Evolutionary conservation across 1,140 invertebrate genomes (phyloP).

Genomic region (Antheraea pernyi): DNA sequence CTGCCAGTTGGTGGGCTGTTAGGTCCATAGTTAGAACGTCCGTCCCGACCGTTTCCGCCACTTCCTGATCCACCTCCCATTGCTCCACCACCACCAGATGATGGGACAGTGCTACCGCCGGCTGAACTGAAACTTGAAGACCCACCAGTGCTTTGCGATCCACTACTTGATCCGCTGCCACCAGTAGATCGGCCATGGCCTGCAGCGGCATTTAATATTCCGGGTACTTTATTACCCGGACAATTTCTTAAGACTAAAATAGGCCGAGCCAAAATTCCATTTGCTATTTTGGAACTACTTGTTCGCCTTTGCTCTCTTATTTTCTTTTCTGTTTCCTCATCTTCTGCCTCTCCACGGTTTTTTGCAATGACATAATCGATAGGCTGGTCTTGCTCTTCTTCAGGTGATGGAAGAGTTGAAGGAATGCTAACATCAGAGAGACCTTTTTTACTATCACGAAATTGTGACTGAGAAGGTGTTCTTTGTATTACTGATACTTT

Average conservation of each 20-base stretch:
- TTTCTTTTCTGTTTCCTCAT: conserved; percentile 81
- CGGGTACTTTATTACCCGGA: conserved; percentile 78
- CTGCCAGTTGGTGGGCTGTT: conserved; percentile 91
- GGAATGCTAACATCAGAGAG: conserved; percentile 76
- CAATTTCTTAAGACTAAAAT: conserved; percentile 69
- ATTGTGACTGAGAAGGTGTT: conserved; percentile 83
- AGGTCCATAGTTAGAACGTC: conserved; percentile 89
- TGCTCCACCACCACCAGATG: conserved; percentile 80
- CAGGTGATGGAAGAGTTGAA: conserved; percentile 66
- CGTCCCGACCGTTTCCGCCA: conserved; percentile 85
- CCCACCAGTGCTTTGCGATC: conserved; percentile 77
- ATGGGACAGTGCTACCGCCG: conserved; percentile 75
- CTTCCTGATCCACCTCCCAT: conserved; percentile 83
- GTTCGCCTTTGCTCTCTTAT: conserved; percentile 80
- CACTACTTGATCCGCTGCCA: conserved; percentile 75
- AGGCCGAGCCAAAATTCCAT: conserved; percentile 75
- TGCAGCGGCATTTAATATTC: conserved; percentile 84
- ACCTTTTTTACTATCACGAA: conserved; percentile 76
- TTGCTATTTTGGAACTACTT: conserved; percentile 81
- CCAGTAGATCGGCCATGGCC: conserved; percentile 86
- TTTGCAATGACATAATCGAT: conserved; percentile 94
- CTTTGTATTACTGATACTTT: conserved; percentile 90
- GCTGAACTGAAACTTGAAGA: conserved; percentile 79
- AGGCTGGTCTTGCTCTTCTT: conserved; percentile 89
- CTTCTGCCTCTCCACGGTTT: conserved; percentile 83